phyloP scores from a whole-genome alignment of 2,888 invertebrate genomes.

The Acronicta aceris region DNA sequence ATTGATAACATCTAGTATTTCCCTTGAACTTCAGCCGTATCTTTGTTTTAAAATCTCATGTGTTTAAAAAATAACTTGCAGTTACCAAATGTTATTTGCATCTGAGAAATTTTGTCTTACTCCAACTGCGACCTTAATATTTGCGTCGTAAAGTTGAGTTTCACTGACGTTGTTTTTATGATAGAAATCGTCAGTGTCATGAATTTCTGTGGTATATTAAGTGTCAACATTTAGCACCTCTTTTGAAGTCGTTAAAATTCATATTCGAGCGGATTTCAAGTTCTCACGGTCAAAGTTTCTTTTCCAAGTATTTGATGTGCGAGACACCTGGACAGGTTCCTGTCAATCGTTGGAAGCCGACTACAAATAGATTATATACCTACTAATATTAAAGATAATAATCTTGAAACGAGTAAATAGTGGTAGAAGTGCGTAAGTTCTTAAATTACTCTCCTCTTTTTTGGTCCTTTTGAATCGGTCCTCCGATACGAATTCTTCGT shows the following conservation, averaged over 20 bases:
- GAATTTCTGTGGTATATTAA: constrained; percentile 56
- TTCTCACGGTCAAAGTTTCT: constrained; percentile 58
- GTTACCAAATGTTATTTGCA: constrained; percentile 39
- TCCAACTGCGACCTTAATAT: constrained; percentile 27
- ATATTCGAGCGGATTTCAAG: constrained; percentile 54
- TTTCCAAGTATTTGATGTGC: constrained; percentile 46
- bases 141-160: constrained; percentile 6
- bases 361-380: constrained; percentile 7
- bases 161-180: constrained; percentile 3
- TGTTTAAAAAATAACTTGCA: constrained; percentile 54
- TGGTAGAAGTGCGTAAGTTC: neutral
- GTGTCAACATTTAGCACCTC: constrained; percentile 65
- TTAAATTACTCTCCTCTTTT: neutral
- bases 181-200: constrained; percentile 16
- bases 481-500: neutral
- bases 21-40: constrained; percentile 57
- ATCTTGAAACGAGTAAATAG: neutral
- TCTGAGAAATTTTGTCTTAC: neutral
- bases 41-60: constrained; percentile 57
- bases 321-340: constrained; percentile 46
- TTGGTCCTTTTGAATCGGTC: neutral
- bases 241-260: constrained; percentile 61
- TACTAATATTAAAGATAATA: constrained; percentile 10
- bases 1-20: constrained; percentile 61
- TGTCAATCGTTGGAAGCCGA: constrained; percentile 29